These are phyloP conservation scores for rabbit (Oryctolagus cuniculus) DNA, from an alignment of 2,113 vertebrate species.

Conservation along the genomic window mOryCun1.1 NC_091439.1:89911001-89911500, in stretches of 20 bases:
- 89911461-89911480: too few species aligned
- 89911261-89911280: background rate
- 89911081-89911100: background rate
- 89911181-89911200: background rate
- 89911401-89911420: too few species aligned
- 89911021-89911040: background rate
- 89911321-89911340: background rate
- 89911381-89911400: too few species aligned
- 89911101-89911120: constrained; percentile 11
- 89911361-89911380: too few species aligned
- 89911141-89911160: constrained; percentile 32
- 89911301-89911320: constrained; percentile 8
- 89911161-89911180: background rate
- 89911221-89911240: constrained; percentile 31
- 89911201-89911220: constrained; percentile 17
- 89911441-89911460: too few species aligned
- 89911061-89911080: too few species aligned
- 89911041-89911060: background rate
- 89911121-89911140: background rate
- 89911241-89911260: background rate
- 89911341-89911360: too few species aligned
- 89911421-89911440: too few species aligned
- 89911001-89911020: background rate
- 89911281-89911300: constrained; percentile 41
- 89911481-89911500: too few species aligned